Evolutionary conservation across 2,888 invertebrate genomes (phyloP).

Genomic region (Athrips mouffetella): DNA sequence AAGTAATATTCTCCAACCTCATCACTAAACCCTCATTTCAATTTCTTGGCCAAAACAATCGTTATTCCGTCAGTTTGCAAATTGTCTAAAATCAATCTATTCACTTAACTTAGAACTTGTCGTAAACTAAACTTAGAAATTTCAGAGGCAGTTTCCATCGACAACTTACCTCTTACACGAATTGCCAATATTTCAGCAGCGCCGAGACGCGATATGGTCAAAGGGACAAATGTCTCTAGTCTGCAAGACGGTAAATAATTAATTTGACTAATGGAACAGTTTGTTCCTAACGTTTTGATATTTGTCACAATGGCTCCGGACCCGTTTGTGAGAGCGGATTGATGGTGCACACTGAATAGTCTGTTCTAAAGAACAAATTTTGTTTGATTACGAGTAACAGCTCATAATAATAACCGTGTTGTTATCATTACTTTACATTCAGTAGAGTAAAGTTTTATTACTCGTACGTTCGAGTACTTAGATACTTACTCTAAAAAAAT

Average conservation of each 20-base stretch:
- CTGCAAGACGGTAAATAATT: constrained; percentile 69
- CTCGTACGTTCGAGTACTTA: too few relatives aligned
- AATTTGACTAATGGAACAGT: constrained; percentile 74
- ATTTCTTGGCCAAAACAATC: too few relatives aligned
- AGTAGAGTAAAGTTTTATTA: neutral
- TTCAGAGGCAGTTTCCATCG: constrained; percentile 33
- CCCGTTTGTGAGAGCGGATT: constrained; percentile 31
- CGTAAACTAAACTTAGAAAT: too few relatives aligned
- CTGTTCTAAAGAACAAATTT: constrained; percentile 16
- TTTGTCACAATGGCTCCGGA: constrained; percentile 52
- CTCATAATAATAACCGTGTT: too few relatives aligned
- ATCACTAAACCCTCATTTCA: too few relatives aligned
- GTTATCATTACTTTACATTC: constrained; percentile 5
- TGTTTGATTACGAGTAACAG: constrained; percentile 27
- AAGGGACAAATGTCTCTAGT: constrained; percentile 58
- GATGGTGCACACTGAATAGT: constrained; percentile 30
- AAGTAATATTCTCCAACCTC: too few relatives aligned
- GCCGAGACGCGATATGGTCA: constrained; percentile 49
- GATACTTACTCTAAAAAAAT: too few relatives aligned
- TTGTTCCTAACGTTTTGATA: constrained; percentile 57
- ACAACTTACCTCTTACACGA: constrained; percentile 58
- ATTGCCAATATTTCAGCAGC: constrained; percentile 55
- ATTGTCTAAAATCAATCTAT: neutral
- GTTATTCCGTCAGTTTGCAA: too few relatives aligned
- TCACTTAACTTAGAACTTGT: neutral